These are phyloP conservation scores for Melopsittacus undulatus DNA, from an alignment of 2,797 vertebrate species.

Conservation along the genomic window DNA sequence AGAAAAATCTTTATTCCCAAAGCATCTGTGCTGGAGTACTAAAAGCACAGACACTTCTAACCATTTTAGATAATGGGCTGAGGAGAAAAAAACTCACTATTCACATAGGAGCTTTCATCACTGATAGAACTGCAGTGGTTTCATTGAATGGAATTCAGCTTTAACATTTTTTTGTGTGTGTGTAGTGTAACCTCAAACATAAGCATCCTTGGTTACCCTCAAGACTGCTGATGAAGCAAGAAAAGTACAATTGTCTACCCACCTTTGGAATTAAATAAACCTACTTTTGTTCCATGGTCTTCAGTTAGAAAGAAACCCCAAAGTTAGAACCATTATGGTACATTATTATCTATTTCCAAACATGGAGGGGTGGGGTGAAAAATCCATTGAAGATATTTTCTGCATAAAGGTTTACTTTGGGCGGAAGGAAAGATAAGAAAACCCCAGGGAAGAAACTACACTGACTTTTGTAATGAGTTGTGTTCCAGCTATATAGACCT, in stretches of 20 bases:
- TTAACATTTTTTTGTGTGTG: neutral
- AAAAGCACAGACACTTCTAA: neutral
- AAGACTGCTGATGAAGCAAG: neutral
- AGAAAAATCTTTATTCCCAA: neutral
- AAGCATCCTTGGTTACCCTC: neutral
- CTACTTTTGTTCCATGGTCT: neutral
- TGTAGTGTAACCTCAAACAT: neutral
- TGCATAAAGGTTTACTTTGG: neutral
- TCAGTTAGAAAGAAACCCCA: neutral
- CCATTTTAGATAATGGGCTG: neutral
- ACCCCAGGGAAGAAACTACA: neutral
- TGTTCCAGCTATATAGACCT: neutral
- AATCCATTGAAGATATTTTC: neutral
- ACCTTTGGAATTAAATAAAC: neutral
- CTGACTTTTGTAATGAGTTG: neutral
- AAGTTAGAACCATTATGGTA: neutral
- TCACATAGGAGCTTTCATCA: neutral
- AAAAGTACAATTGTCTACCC: neutral
- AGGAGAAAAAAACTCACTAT: neutral
- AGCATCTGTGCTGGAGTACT: neutral
- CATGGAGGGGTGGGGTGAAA: neutral
- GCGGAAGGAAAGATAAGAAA: neutral
- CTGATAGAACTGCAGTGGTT: neutral
- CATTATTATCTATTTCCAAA: neutral
- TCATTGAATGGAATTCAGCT: neutral